phyloP scores from a whole-genome alignment of 2,888 invertebrate genomes.

The Scotopteryx bipunctaria region DNA sequence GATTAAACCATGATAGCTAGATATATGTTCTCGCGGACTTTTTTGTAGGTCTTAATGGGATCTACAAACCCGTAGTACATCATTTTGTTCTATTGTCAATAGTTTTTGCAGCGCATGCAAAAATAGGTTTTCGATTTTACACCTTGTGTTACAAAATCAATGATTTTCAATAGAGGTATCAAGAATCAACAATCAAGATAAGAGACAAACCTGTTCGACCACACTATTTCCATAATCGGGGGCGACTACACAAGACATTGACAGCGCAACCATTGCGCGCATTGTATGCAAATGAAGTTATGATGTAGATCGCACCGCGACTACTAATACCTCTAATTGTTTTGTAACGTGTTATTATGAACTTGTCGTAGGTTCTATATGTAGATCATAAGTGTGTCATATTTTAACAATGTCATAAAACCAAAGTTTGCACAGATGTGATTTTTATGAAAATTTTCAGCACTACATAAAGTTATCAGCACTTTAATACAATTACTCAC shows the following conservation, averaged over 20 bases:
- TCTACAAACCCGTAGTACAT: no score
- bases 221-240: constrained; percentile 23
- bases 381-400: not conserved
- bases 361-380: constrained; percentile 15
- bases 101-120: no score
- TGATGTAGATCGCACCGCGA: constrained; percentile 56
- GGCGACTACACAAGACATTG: constrained; percentile 51
- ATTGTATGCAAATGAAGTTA: constrained; percentile 70
- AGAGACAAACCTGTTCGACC: constrained; percentile 29
- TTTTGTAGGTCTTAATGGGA: no score
- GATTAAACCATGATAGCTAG: no score
- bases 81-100: no score
- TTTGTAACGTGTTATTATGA: constrained; percentile 39
- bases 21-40: no score
- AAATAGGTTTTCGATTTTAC: no score
- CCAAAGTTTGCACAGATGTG: no score
- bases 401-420: not conserved
- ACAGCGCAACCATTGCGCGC: constrained; percentile 50
- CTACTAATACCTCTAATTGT: constrained; percentile 49
- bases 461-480: no score
- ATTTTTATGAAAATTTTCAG: no score
- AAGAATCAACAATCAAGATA: no score
- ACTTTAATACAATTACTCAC: no score
- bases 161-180: constrained; percentile 22
- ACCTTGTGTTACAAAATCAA: constrained; percentile 10